Evolutionary conservation across 2,113 vertebrate species (phyloP).

Genomic region (Eulemur rufifrons): DNA sequence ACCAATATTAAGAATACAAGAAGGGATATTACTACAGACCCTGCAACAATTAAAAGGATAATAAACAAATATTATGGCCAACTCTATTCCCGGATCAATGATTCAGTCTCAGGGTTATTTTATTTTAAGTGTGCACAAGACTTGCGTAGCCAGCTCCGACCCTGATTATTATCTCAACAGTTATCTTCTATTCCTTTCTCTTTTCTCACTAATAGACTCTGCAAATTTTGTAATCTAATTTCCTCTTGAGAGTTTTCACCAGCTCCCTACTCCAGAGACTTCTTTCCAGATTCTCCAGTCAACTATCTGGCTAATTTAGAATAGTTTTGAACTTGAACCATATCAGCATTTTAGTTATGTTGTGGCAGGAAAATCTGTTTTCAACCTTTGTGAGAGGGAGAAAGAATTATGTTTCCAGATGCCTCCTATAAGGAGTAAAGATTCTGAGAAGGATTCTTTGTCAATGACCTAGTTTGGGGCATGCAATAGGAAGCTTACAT

Average conservation of each 20-base stretch:
- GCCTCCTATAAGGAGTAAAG: not conserved
- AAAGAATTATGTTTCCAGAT: not conserved
- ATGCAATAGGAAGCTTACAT: not conserved
- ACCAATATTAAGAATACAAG: not conserved
- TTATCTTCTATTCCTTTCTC: not conserved
- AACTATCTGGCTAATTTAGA: not conserved
- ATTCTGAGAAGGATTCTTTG: not conserved
- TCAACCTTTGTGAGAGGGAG: not conserved
- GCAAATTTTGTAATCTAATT: not conserved
- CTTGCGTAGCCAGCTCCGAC: not conserved
- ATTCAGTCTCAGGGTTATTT: not conserved
- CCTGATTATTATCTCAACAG: not conserved
- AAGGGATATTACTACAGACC: not conserved
- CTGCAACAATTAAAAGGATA: not conserved
- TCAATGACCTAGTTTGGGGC: not conserved
- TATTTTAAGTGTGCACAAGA: not conserved
- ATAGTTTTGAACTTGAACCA: not conserved
- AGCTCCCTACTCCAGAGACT: not conserved
- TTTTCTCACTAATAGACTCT: not conserved
- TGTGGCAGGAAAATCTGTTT: not conserved
- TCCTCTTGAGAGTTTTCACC: not conserved
- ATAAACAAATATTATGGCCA: not conserved
- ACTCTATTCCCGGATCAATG: not conserved
- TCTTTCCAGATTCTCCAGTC: not conserved
- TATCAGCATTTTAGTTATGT: not conserved